Evolutionary conservation across 2,888 invertebrate species (phyloP).

Genomic region (Branchipolynoe longqiensis): DNA sequence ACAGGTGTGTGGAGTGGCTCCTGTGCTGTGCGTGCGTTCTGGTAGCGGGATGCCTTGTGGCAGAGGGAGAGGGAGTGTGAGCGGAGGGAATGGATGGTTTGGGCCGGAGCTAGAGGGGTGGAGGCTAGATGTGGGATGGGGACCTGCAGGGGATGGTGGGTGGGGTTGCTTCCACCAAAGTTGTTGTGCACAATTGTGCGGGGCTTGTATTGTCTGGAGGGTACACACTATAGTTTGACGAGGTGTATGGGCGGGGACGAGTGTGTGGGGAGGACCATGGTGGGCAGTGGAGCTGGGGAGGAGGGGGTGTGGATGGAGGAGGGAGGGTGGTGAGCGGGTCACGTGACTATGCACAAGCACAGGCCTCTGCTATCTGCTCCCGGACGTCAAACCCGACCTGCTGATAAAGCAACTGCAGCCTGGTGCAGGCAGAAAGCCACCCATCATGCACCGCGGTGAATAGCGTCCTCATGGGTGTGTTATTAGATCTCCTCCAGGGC

Average conservation of each 20-base stretch:
- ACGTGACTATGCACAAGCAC: constrained; percentile 9
- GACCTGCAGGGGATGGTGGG: too few relatives aligned
- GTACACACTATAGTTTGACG: too few relatives aligned
- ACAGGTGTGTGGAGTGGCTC: too few relatives aligned
- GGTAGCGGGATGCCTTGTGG: too few relatives aligned
- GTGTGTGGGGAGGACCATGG: not conserved
- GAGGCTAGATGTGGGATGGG: too few relatives aligned
- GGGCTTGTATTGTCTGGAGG: too few relatives aligned
- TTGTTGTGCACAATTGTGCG: too few relatives aligned
- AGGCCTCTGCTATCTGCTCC: constrained; percentile 13
- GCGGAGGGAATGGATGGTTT: too few relatives aligned
- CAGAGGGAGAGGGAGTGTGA: too few relatives aligned
- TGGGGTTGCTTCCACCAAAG: too few relatives aligned
- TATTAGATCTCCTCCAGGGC: constrained; percentile 24
- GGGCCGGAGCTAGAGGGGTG: too few relatives aligned
- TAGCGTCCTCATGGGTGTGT: constrained; percentile 12
- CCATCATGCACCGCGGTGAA: constrained; percentile 20
- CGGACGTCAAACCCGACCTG: constrained; percentile 23
- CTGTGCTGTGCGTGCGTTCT: too few relatives aligned
- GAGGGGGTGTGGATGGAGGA: not conserved
- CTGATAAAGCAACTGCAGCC: constrained; percentile 20
- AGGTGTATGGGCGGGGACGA: not conserved
- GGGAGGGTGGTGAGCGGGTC: not conserved
- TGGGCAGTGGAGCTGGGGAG: not conserved
- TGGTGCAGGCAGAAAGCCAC: constrained; percentile 1